Evolutionary conservation across 2,888 invertebrate species (phyloP), one percentile per base, ranked within the genome.

Genomic region (Plebejus argus): DNA sequence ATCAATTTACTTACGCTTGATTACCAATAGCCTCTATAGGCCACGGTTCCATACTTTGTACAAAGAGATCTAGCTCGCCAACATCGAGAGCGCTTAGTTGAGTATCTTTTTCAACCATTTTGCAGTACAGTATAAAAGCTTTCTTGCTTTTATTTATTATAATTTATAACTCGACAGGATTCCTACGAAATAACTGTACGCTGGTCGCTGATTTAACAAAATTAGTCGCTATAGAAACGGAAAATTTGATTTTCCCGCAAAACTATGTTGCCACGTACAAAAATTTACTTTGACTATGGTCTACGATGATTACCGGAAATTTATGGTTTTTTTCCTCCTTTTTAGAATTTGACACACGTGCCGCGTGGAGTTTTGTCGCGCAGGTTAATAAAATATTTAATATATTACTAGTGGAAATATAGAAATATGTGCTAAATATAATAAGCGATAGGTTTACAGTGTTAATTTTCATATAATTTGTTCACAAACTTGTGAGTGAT

Each of bases 61-160:
- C 95, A 83, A 95, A 97, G 81, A 95, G 90, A 85, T 97, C 97
- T 7, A 97, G 91, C 91, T 98, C 98, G 82, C 96, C 96, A 6
- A 96, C 94, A 79, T 94, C 91, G 66, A 96, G 90, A 81, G 96
- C 95, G 89, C 93, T 93, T 81, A 92, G 81, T 88, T 91, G 89
- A 53, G 88, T 85, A 81, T 92, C 90, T 82, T 91, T 92, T 78
- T 93, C 94, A 58, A 94, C 94, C 95, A 95, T 95, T 86, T 82
- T 84, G 20, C 66, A 72, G 66, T 61, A 70, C 10, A 18, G 53
- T 76, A 76, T 35, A 33, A 58, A 71, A 61, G 58, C 61, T 33
- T 23, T 10, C 23, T 72, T 1, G 28, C 28, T 28, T 28, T 28
- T 28, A n/a, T n/a, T n/a, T n/a, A n/a, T n/a, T n/a, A n/a, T 28